Evolutionary conservation across 2,113 vertebrate genomes (phyloP).

Genomic region (Charadrius vociferus): DNA sequence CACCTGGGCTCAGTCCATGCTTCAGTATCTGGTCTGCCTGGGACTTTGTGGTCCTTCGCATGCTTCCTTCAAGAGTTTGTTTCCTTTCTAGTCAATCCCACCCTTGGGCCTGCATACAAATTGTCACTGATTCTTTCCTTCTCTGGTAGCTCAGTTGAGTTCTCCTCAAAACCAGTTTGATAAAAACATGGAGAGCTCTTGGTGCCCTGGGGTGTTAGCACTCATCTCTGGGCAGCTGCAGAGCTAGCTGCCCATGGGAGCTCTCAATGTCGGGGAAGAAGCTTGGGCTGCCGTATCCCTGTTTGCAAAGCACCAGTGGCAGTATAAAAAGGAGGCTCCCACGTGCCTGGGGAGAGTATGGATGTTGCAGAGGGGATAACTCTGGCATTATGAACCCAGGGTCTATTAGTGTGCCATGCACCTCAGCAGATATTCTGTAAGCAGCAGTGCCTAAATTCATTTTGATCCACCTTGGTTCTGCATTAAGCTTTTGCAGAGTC

Average conservation of each 20-base stretch:
- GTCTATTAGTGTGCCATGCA: not conserved
- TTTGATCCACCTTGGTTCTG: not conserved
- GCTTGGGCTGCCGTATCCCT: not conserved
- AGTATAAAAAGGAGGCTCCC: not conserved
- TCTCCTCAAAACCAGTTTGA: not conserved
- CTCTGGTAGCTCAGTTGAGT: not conserved
- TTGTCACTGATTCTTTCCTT: not conserved
- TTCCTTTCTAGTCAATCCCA: not conserved
- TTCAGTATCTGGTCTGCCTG: not conserved
- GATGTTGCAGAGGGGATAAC: not conserved
- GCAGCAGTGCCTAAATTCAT: not conserved
- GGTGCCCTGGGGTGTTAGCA: not conserved
- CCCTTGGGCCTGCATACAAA: not conserved
- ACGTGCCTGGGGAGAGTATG: not conserved
- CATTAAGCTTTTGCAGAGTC: constrained; percentile 1
- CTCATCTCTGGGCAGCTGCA: not conserved
- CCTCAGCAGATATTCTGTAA: not conserved
- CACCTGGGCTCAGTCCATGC: not conserved
- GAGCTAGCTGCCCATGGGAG: not conserved
- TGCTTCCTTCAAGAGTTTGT: not conserved
- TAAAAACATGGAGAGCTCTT: not conserved
- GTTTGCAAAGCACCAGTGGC: not conserved
- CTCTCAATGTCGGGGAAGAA: not conserved
- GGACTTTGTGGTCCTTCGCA: not conserved
- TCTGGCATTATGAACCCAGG: not conserved